Base-by-base conservation (phyloP, 2,888 invertebrate genomes). In the Entomobrya proxima region DNA sequence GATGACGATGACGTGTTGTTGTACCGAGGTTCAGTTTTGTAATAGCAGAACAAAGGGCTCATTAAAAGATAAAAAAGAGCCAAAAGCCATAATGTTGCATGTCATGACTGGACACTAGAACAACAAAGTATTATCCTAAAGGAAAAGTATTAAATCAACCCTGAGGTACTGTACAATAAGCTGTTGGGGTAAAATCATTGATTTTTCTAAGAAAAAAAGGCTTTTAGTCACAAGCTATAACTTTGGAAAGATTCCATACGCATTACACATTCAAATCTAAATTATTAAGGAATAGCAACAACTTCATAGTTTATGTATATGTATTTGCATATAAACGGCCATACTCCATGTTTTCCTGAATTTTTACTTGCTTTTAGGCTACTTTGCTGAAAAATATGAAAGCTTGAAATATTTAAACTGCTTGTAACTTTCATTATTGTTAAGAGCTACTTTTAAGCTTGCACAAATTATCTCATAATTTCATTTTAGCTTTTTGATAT, bases 41-140 rank as follows among this genome's bases (percentile, higher is more conserved):
- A 61, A 61, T n/a, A 18, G 47, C 77, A 44, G 32, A 64, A 47
- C 9, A 64, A 78, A 24, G 21, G 21, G 30, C 78, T 44, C 58
- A 80, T 80, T 64, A 78, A 76, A 75, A n/a, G 6, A 30, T 35
- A n/a, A 35, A 64, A 67, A 80, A 72, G 27, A 74, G 37, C 74
- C 55, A 80, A 52, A 35, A 78, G 40, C 74, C 40, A 72, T 40
- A 27, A 35, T 27, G 50, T 55, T 55, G 32, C 37, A 67, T 52
- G 44, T 86, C 86, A 86, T 86, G 86, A 81, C 86, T 86, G 86
- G 86, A 86, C 86, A 86, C 74, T 67, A 76, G 50, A 79, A 86
- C 24, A 81, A 86, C 80, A 55, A 58, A 18, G 58, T 21, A 86
- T 81, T 81, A 86, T 80, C 61, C 80, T 27, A 55, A 55, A 69